These are phyloP conservation scores for Laticauda laticaudata DNA, from an alignment of 2,113 vertebrate genomes.

Conservation along the genomic window DNA sequence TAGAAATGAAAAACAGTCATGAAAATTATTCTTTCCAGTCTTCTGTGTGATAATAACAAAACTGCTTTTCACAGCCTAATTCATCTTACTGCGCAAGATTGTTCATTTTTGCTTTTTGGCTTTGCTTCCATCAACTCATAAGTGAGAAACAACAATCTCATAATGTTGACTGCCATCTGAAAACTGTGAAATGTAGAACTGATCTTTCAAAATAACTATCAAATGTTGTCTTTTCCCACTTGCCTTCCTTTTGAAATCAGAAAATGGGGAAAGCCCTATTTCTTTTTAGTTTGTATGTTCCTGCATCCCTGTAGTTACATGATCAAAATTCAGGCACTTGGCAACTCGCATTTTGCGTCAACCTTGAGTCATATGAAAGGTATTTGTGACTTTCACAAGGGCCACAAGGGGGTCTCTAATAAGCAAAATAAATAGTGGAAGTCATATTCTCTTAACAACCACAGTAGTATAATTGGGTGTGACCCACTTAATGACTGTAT, in stretches of 20 bases:
- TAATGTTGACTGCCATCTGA: slow-evolving; percentile 40
- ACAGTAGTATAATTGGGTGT: background rate
- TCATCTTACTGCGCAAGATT: background rate
- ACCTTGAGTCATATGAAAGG: background rate
- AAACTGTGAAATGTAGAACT: slow-evolving; percentile 14
- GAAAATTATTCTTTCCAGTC: slow-evolving; percentile 15
- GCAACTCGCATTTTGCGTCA: background rate
- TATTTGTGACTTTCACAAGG: background rate
- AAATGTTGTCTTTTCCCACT: slow-evolving; percentile 12
- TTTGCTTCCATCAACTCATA: slow-evolving; percentile 27
- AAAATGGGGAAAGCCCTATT: slow-evolving; percentile 32
- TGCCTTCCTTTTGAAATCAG: background rate
- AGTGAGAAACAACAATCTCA: slow-evolving; percentile 2
- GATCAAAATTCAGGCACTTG: background rate
- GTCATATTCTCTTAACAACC: background rate
- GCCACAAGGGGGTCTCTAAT: background rate
- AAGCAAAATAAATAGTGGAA: background rate
- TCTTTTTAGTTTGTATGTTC: slow-evolving; percentile 37
- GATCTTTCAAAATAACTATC: background rate
- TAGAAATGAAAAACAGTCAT: slow-evolving; percentile 26
- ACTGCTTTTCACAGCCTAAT: slow-evolving; percentile 22
- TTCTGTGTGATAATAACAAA: slow-evolving; percentile 31
- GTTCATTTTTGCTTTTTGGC: slow-evolving; percentile 24
- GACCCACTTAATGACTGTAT: background rate
- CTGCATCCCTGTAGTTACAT: background rate